Base-by-base conservation (phyloP, 2,113 vertebrate genomes). In the Hippolais icterina region DNA sequence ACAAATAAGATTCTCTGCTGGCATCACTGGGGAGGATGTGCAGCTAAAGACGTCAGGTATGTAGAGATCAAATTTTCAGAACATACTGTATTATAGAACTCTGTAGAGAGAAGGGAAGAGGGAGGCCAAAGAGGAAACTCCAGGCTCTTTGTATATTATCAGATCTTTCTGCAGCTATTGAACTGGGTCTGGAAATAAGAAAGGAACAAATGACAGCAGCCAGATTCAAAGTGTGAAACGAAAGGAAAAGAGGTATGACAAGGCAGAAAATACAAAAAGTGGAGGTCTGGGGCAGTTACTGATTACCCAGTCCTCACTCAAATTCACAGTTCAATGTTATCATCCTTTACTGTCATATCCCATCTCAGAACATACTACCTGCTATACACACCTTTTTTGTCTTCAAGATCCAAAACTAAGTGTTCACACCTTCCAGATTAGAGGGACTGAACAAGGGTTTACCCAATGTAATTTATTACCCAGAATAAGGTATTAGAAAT, bases 1-100 rank as follows among this genome's bases (percentile, higher is more conserved):
- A 61, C 28, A n/a, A 70, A 5, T n/a, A 71, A 44, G 31, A 75
- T 56, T 64, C 27, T 69, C 52, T 57, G 65, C 52, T 41, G 39
- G 46, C 10, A 50, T 4, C 2, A 2, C 41, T 59, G 11, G 8
- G 18, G 35, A 89, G 10, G 57, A 82, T 25, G 11, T 0, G 2
- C 59, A 68, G 37, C 29, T 61, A 28, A 94, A 63, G 41, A 41
- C 13, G 77, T 20, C 22, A 63, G 11, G 29, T 56, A 61, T 20
- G 29, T 0, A 64, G 59, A 88, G 31, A 57, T 13, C 4, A 72
- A 28, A 37, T 57, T 81, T 81, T 57, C 50, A 89, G 72, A 72
- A 33, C 2, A 1, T 28, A 39, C 41, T 17, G 21, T 9, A 44
- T 33, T 65, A 41, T 52, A 90, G n/a, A 82, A 50, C 19, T 84